Percentiles rank a stretch among this genome's conserved stretches.
phyloP scores from a whole-genome alignment of 2,797 vertebrate species.

The Rallus crepitans region DNA sequence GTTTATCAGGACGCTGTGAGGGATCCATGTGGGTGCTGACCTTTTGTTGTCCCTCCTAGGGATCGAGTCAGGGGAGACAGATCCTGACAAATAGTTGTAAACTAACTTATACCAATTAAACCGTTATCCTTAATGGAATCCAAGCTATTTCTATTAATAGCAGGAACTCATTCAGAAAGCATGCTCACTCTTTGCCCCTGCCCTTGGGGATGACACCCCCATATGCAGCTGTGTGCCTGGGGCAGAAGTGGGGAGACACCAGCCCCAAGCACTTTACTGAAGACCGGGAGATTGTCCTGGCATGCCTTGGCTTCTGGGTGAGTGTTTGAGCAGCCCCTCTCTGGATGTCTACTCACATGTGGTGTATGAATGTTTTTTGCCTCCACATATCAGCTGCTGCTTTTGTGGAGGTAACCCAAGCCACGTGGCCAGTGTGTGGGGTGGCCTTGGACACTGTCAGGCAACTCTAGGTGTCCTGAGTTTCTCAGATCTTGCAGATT shows the following conservation, averaged over 20 bases:
- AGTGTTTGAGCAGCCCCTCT: neutral
- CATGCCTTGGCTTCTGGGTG: rapidly evolving
- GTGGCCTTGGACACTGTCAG: neutral
- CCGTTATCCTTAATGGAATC: neutral
- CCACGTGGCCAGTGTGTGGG: rapidly evolving
- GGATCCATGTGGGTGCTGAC: neutral
- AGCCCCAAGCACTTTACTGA: neutral
- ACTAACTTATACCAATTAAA: neutral
- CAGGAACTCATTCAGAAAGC: neutral
- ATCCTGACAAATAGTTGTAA: neutral
- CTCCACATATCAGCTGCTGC: neutral
- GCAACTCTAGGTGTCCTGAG: rapidly evolving
- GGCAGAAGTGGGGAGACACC: neutral
- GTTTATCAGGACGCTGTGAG: neutral
- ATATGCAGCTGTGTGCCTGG: neutral
- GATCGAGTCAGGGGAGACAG: neutral
- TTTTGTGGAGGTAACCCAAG: neutral
- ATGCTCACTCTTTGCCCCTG: neutral
- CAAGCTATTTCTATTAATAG: neutral
- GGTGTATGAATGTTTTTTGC: neutral
- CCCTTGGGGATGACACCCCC: neutral
- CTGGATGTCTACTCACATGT: neutral
- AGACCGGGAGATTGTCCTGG: neutral
- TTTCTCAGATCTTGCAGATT: neutral
- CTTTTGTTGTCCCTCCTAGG: neutral